Conservation (phyloP, 2,888 invertebrate species). For the Matsumyia berberina region DNA sequence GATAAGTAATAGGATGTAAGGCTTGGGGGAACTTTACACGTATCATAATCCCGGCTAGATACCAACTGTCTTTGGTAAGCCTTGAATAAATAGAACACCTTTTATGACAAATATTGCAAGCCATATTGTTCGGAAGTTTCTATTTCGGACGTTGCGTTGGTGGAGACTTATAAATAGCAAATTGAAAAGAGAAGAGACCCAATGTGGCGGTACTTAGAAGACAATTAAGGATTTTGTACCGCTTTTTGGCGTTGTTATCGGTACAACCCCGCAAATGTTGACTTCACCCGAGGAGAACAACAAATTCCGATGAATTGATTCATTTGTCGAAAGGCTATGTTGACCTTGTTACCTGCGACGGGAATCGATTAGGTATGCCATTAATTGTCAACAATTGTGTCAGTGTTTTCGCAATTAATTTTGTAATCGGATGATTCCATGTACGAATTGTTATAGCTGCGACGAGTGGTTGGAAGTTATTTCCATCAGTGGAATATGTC, state of each 20-base stretch:
- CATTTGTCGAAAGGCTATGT: background rate
- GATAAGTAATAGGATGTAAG: constrained; percentile 3
- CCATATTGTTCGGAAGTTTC: constrained; percentile 1
- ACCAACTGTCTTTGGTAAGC: background rate
- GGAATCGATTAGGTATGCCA: background rate
- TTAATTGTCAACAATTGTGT: background rate
- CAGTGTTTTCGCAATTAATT: background rate
- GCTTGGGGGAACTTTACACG: background rate
- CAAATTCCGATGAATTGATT: constrained; percentile 1
- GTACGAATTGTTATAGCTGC: background rate
- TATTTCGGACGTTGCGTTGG: background rate
- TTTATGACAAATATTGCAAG: background rate
- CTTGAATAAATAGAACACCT: background rate
- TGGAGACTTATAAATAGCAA: background rate
- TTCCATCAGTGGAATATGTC: too few species aligned
- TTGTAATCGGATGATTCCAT: background rate
- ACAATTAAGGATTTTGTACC: constrained; percentile 3
- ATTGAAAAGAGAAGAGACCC: too few species aligned
- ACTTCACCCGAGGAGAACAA: background rate
- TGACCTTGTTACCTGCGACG: background rate
- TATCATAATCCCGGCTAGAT: background rate
- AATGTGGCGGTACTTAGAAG: background rate
- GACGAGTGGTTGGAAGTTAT: too few species aligned
- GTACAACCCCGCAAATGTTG: background rate
- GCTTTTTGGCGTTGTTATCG: background rate